Conservation (phyloP, 2,113 vertebrate species). For the Neogale vison region DNA sequence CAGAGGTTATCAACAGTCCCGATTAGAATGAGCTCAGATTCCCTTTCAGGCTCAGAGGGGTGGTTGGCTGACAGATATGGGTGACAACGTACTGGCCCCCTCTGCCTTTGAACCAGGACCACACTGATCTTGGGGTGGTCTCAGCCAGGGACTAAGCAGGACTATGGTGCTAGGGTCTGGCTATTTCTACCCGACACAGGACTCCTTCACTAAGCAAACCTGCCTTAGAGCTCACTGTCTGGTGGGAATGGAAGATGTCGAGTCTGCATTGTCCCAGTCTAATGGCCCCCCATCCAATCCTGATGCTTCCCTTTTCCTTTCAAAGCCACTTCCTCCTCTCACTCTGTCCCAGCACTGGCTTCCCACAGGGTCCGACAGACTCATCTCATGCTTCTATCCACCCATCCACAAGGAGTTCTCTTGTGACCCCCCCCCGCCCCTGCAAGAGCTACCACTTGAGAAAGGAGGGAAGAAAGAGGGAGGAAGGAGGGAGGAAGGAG, state of each 20-base stretch:
- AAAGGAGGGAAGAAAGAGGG: too few species aligned
- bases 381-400: rapidly evolving
- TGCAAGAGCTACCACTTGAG: rapidly evolving
- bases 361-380: background rate
- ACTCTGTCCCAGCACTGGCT: background rate
- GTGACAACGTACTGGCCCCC: background rate
- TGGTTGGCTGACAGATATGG: background rate
- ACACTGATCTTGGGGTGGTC: background rate
- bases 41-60: too few species aligned
- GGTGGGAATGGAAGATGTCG: too few species aligned
- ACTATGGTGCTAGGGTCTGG: background rate
- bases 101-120: background rate
- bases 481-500: too few species aligned
- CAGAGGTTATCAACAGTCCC: rapidly evolving
- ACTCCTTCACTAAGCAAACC: rapidly evolving
- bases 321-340: background rate
- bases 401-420: rapidly evolving
- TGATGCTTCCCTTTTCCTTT: background rate
- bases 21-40: rapidly evolving
- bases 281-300: rapidly evolving
- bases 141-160: background rate
- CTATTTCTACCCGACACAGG: rapidly evolving
- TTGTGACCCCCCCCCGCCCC: rapidly evolving
- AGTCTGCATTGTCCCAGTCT: too few species aligned
- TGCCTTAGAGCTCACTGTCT: background rate